These are phyloP conservation scores for Drosophila repletoides DNA, from an alignment of 1,140 invertebrate species.

Conservation along the genomic window DNA sequence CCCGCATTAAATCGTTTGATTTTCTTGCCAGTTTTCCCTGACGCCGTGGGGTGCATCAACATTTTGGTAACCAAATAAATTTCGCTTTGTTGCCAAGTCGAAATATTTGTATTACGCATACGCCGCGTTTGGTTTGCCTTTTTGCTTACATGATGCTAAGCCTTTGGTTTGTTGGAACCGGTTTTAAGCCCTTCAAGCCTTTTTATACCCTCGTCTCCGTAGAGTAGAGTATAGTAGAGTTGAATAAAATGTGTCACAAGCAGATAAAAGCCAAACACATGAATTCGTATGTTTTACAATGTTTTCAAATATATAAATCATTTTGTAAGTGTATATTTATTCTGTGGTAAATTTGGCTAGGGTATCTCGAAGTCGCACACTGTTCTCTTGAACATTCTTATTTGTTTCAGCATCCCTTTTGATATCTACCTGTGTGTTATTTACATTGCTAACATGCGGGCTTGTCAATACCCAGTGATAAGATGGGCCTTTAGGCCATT, in stretches of 20 bases:
- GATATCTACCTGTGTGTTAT: slow-evolving; percentile 43
- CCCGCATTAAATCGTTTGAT: slow-evolving; percentile 72
- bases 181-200: slow-evolving; percentile 40
- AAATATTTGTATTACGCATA: slow-evolving; percentile 74
- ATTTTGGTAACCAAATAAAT: slow-evolving; percentile 76
- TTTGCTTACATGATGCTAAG: slow-evolving; percentile 23
- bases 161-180: slow-evolving; percentile 37
- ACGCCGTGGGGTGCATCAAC: slow-evolving; percentile 22
- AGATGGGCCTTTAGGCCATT: slow-evolving; percentile 21
- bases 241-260: too few relatives aligned
- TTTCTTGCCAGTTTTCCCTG: slow-evolving; percentile 36
- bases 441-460: slow-evolving; percentile 37
- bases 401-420: slow-evolving; percentile 12
- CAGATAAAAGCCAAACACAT: too few relatives aligned
- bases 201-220: slow-evolving; percentile 8
- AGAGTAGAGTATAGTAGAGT: not conserved
- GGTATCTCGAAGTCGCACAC: not conserved
- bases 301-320: too few relatives aligned
- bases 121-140: slow-evolving; percentile 38
- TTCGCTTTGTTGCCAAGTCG: slow-evolving; percentile 61
- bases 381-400: not conserved
- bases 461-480: slow-evolving; percentile 26
- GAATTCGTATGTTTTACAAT: too few relatives aligned
- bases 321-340: too few relatives aligned
- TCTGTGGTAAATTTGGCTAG: too few relatives aligned